These are phyloP conservation scores for Enteromius unitaeniatus DNA, from an alignment of 2,797 vertebrate genomes.

Conservation along the genomic window DNA sequence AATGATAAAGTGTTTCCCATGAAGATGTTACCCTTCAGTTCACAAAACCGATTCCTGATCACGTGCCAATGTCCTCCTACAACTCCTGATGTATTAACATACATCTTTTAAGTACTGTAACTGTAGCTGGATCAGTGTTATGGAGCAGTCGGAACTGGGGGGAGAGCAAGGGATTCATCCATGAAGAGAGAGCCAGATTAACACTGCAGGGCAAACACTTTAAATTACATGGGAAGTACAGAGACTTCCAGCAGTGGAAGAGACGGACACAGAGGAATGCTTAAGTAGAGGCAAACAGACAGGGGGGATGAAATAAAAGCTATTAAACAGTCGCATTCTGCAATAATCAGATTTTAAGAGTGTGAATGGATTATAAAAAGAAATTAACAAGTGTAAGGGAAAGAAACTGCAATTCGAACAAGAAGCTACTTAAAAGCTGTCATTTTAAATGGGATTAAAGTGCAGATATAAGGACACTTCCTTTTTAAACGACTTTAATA, in stretches of 20 bases:
- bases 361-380: constrained; percentile 19
- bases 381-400: constrained; percentile 10
- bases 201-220: constrained; percentile 55
- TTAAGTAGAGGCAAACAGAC: constrained; percentile 26
- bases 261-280: constrained; percentile 37
- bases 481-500: constrained; percentile 1
- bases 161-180: constrained; percentile 56
- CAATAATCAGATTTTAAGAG: not conserved
- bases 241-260: constrained; percentile 44
- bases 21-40: constrained; percentile 18
- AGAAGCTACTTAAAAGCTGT: not conserved
- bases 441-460: not conserved
- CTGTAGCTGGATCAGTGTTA: constrained; percentile 52
- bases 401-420: not conserved
- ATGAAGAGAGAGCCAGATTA: constrained; percentile 57
- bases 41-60: constrained; percentile 1
- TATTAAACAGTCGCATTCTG: constrained; percentile 33
- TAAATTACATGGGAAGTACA: constrained; percentile 54
- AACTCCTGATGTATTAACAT: constrained; percentile 54
- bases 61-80: constrained; percentile 25
- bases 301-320: constrained; percentile 37
- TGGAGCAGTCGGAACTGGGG: constrained; percentile 48
- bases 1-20: constrained; percentile 31
- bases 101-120: constrained; percentile 28
- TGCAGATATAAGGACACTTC: not conserved